Base-by-base conservation (phyloP, 1,140 invertebrate species). In the Homalodisca vitripennis region DNA sequence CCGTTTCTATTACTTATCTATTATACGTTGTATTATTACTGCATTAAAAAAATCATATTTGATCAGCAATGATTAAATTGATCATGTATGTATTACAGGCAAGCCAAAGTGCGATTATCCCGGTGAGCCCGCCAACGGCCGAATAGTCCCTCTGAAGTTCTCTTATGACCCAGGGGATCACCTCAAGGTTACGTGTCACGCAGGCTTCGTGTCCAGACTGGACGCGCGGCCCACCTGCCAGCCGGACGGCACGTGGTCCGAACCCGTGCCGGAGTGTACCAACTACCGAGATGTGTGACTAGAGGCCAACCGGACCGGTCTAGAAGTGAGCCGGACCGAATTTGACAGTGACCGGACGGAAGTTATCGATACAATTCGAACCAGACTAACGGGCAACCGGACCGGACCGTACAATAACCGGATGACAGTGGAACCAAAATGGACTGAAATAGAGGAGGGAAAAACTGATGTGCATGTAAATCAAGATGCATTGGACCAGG, bases 121-220 rank as follows among this genome's bases (percentile, higher is more conserved):
- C 0, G 89, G 89, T 14, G 87, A 91, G 75, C 89, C 89, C 46
- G 82, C 84, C 27, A 87, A 91, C 72, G 90, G 90, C 0, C 80
- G 85, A 69, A 85, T 90, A 72, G 84, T 84, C 1, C 89, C 90
- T 3, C 80, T 88, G n/a, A 91, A 91, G 75, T 90, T 90, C 76
- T 85, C 86, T 77, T 92, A 91, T 78, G 88, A 90, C 76, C 86
- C 89, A 26, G 89, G 89, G 12, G 89, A 91, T 75, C 86, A 85
- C 67, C 81, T 92, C 64, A 87, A 87, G 73, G 86, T 91, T 51
- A 87, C 84, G n/a, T 92, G 90, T 76, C 83, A 86, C 46, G 83
- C 85, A 0, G 89, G 89, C 24, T 90, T 85, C 74, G 85, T 87
- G 79, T 72, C 78, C 3, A 74, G 75, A 17, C 53, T 75, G 26